These are phyloP conservation scores for Ammodytes marinus DNA, from an alignment of 2,113 vertebrate genomes.

Conservation along the genomic window DNA sequence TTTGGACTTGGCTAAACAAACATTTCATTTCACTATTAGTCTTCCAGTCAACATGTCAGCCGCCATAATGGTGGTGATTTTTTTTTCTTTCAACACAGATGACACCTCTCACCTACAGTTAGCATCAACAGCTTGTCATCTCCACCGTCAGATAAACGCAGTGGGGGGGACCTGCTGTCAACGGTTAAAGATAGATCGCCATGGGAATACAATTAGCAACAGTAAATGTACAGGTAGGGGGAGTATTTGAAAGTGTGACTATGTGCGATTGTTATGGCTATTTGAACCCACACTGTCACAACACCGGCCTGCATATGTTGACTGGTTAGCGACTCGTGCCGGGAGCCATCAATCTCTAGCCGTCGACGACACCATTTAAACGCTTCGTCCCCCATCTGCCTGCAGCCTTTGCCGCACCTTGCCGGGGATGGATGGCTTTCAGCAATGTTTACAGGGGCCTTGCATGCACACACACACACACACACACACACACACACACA, in stretches of 20 bases:
- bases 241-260: neutral
- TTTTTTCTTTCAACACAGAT: conserved; percentile 6
- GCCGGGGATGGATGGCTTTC: conserved; percentile 2
- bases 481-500: neutral
- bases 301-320: conserved; percentile 57
- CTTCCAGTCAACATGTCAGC: conserved; percentile 50
- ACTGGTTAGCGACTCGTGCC: conserved; percentile 56
- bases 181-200: conserved; percentile 41
- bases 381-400: conserved; percentile 52
- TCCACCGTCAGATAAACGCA: conserved; percentile 19
- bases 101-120: conserved; percentile 52
- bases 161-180: conserved; percentile 39
- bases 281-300: conserved; percentile 49
- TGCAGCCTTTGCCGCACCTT: conserved; percentile 41
- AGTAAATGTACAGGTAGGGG: conserved; percentile 5
- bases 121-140: conserved; percentile 32
- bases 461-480: conserved; percentile 10
- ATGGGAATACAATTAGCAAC: conserved; percentile 42
- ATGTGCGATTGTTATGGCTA: conserved; percentile 28
- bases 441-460: conserved; percentile 21
- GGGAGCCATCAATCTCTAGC: conserved; percentile 60
- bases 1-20: conserved; percentile 57
- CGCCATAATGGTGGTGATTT: conserved; percentile 25
- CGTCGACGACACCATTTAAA: conserved; percentile 35
- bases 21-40: conserved; percentile 48